Base-by-base conservation (phyloP, 2,888 invertebrate genomes). In the Hyalella azteca region DNA sequence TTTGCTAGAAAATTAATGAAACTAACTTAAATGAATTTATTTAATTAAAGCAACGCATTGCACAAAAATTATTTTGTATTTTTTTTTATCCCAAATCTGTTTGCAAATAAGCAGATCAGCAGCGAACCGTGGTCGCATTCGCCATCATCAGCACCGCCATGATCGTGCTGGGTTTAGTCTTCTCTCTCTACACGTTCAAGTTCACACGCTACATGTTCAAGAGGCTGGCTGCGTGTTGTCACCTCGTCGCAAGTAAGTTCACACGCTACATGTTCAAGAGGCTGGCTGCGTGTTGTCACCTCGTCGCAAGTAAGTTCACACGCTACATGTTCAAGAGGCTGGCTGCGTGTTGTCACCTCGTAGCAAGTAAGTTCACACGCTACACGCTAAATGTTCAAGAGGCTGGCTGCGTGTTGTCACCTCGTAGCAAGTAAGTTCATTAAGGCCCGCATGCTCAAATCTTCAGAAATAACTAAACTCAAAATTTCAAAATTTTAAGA, bases 191-290 rank as follows among this genome's bases (percentile, higher is more conserved):
- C 87, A 94, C 95, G 22, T 93, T 95, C 87, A 90, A 91, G 85
- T 93, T 95, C 87, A 93, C 94, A 3, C 91, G 95, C 4, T 95
- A 95, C 87, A 95, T 94, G 92, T 95, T 94, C 89, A 95, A 95
- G 87, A 90, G 95, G 49, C 90, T 95, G 36, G 94, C 95, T 3
- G 94, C 93, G 0, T 93, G 94, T 29, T 93, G 95, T 82, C 93
- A 95, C 87, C 92, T 95, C 86, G 93, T 95, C 81, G 92, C 94
- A 87, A 92, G 94, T 93, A 88, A 91, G 90, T 89, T 26, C 54
- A 93, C 94, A 3, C 91, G 95, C 4, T 95, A 95, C 87, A 95
- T 94, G 92, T 95, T 94, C 89, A 95, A 95, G 87, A 90, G 95
- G 49, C 90, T 95, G 36, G 94, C 95, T 3, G 94, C 93, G 0